A percentile compares a stretch with the other conserved stretches of the same genome.
Evolutionary conservation across 23 tunicate species (phyloP).

Genomic region (Ciona savignyi): DNA sequence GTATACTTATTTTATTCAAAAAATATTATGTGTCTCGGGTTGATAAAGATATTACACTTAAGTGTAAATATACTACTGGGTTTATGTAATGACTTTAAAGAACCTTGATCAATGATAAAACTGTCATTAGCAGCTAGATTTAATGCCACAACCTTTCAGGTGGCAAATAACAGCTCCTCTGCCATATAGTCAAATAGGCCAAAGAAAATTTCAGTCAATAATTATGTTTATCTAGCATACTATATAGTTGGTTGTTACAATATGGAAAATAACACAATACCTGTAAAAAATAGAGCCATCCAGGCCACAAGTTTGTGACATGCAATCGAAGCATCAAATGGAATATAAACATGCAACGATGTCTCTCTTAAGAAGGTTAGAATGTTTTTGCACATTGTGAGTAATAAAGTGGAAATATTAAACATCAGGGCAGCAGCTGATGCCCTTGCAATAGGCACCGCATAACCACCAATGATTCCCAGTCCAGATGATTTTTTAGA

Average conservation of each 20-base stretch:
- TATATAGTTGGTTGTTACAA: not conserved
- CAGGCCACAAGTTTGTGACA: conserved; percentile 55
- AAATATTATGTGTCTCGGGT: no score
- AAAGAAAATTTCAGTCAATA: no score
- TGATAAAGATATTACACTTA: no score
- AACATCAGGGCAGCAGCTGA: conserved; percentile 64
- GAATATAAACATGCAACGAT: conserved; percentile 41
- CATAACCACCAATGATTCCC: conserved; percentile 31
- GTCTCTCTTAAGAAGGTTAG: conserved; percentile 75
- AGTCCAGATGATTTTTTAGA: conserved; percentile 37
- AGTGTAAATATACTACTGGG: no score
- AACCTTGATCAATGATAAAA: no score
- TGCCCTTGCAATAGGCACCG: conserved; percentile 51
- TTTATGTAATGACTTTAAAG: no score
- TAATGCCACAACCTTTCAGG: no score
- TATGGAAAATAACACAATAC: conserved; percentile 7
- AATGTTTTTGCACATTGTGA: conserved; percentile 72
- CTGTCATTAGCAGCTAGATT: no score
- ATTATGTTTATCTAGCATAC: no score
- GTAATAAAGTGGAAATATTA: conserved; percentile 50
- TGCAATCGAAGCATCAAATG: conserved; percentile 59
- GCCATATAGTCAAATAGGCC: no score
- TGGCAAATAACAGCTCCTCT: no score
- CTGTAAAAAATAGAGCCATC: conserved; percentile 47
- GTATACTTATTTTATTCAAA: no score